Conservation (phyloP, 2,888 invertebrate genomes). For the Stictocephala bisonia region DNA sequence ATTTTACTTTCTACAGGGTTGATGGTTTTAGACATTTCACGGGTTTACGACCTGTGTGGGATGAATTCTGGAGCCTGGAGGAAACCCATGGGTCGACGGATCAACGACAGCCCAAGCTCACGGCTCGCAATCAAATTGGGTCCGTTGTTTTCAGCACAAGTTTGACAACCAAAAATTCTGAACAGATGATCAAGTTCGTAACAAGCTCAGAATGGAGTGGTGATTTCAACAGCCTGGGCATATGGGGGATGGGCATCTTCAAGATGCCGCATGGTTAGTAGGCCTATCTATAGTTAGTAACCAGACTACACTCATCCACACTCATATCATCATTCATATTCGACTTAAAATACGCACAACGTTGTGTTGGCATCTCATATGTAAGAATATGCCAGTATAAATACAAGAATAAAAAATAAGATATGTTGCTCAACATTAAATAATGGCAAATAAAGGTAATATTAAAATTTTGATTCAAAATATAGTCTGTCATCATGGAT, state of each 20-base stretch:
- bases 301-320: too few species aligned
- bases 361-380: too few species aligned
- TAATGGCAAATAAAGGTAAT: too few species aligned
- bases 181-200: conserved; percentile 62
- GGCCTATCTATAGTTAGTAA: too few species aligned
- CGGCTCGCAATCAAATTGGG: not conserved
- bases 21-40: not conserved
- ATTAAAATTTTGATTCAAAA: too few species aligned
- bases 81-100: not conserved
- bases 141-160: not conserved
- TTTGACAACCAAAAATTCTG: not conserved
- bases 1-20: too few species aligned
- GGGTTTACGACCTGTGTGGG: conserved; percentile 17
- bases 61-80: conserved; percentile 2
- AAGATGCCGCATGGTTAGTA: conserved; percentile 70
- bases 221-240: conserved; percentile 70
- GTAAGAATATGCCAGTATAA: too few species aligned
- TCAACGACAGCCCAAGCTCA: not conserved
- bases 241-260: conserved; percentile 73
- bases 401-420: too few species aligned
- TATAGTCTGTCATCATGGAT: too few species aligned
- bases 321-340: too few species aligned
- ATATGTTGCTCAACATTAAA: too few species aligned
- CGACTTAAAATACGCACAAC: too few species aligned
- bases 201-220: conserved; percentile 72